A percentile compares a stretch with the other conserved stretches of the same genome.
Conservation (phyloP, 2,797 vertebrate genomes). For the Girardinus metallicus region DNA sequence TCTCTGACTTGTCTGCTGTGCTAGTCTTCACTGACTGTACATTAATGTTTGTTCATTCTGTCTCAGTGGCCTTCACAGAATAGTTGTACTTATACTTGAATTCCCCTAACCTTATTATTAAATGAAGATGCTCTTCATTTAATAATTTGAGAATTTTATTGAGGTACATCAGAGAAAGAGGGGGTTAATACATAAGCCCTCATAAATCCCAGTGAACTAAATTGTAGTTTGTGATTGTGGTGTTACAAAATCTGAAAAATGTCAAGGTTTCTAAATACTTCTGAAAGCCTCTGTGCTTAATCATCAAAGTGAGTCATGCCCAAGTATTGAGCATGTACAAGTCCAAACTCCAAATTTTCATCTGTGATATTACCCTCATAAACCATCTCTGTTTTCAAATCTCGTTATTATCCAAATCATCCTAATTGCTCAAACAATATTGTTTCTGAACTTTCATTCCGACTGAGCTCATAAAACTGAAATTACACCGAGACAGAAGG, state of each 20-base stretch:
- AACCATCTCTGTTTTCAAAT: constrained; percentile 23
- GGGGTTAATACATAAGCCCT: not conserved
- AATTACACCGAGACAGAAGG: constrained; percentile 60
- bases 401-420: constrained; percentile 61
- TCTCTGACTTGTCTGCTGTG: not conserved
- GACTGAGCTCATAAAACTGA: constrained; percentile 66
- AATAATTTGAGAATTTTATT: not conserved
- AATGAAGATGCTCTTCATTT: not conserved
- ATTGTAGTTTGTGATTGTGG: not conserved
- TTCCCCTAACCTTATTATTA: not conserved
- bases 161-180: not conserved
- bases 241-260: not conserved
- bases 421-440: constrained; percentile 67
- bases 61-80: not conserved
- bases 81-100: not conserved
- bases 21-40: not conserved
- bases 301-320: not conserved
- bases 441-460: constrained; percentile 64
- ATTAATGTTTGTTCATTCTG: not conserved
- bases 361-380: constrained; percentile 12
- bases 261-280: not conserved
- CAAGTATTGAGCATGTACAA: constrained; percentile 13
- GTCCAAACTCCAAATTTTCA: constrained; percentile 6
- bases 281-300: not conserved
- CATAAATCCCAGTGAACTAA: not conserved